phyloP scores from a whole-genome alignment of 2,797 vertebrate genomes.

The Coccyzus lansbergi region DNA sequence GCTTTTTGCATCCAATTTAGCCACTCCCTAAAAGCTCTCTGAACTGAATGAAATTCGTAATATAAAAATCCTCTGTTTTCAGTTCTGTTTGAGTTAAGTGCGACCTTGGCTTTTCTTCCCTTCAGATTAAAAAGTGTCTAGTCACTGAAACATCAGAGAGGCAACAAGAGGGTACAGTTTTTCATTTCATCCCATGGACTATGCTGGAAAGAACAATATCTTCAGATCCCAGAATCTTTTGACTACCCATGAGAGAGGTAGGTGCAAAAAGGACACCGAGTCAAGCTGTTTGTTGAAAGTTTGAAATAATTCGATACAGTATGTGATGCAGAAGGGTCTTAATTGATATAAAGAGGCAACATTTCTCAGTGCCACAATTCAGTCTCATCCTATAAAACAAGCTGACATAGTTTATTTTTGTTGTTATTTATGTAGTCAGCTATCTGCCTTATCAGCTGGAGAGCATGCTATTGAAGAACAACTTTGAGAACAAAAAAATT shows the following conservation, averaged over 20 bases:
- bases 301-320: neutral
- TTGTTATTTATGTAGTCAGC: neutral
- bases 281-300: neutral
- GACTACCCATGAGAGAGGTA: neutral
- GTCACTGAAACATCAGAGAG: neutral
- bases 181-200: neutral
- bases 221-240: neutral
- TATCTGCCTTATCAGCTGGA: neutral
- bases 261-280: neutral
- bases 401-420: neutral
- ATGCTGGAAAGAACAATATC: neutral
- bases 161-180: neutral
- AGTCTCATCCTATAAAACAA: neutral
- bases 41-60: constrained; percentile 6
- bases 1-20: constrained; percentile 16
- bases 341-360: neutral
- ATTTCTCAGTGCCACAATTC: neutral
- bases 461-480: neutral
- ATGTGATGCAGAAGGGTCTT: neutral
- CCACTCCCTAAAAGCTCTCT: constrained; percentile 12
- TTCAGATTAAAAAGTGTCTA: neutral
- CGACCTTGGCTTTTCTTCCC: neutral
- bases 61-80: neutral
- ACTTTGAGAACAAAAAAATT: neutral
- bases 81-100: neutral